Evolutionary conservation across 2,113 vertebrate species (phyloP).

Genomic region (Callipepla californica): DNA sequence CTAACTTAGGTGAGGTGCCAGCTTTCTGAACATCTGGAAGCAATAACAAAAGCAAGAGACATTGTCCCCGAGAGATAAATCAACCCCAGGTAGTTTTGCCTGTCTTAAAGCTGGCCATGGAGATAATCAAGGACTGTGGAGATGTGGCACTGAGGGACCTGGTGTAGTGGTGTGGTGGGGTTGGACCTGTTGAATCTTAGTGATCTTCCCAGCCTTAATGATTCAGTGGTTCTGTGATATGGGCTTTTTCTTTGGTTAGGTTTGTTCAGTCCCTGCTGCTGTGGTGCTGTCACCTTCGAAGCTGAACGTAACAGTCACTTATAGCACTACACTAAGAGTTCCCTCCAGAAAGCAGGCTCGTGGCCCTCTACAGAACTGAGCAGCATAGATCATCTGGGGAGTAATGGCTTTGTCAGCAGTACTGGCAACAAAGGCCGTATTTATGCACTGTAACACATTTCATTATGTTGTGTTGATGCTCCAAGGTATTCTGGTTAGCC

Average conservation of each 20-base stretch:
- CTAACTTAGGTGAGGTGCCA: background rate
- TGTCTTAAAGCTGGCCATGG: background rate
- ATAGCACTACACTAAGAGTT: background rate
- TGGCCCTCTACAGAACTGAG: background rate
- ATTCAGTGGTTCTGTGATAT: too few relatives aligned
- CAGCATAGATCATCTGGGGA: background rate
- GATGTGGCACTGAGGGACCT: too few relatives aligned
- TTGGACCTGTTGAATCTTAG: too few relatives aligned
- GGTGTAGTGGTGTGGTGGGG: too few relatives aligned
- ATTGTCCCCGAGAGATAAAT: background rate
- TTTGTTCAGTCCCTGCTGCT: background rate
- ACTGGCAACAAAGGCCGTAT: background rate
- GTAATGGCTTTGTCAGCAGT: background rate
- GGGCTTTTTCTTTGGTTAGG: background rate
- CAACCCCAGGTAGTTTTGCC: background rate
- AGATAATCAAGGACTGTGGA: background rate
- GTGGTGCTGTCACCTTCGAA: background rate
- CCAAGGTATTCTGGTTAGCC: background rate
- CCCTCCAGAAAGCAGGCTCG: background rate
- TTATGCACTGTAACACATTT: accelerated
- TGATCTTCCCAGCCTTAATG: too few relatives aligned
- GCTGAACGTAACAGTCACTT: background rate
- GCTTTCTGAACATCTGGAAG: background rate
- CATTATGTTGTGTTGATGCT: background rate
- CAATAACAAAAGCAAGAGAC: background rate